Evolutionary conservation across 92 coral and sea anemone species (phyloP).

Genomic region (Siderastrea siderea): DNA sequence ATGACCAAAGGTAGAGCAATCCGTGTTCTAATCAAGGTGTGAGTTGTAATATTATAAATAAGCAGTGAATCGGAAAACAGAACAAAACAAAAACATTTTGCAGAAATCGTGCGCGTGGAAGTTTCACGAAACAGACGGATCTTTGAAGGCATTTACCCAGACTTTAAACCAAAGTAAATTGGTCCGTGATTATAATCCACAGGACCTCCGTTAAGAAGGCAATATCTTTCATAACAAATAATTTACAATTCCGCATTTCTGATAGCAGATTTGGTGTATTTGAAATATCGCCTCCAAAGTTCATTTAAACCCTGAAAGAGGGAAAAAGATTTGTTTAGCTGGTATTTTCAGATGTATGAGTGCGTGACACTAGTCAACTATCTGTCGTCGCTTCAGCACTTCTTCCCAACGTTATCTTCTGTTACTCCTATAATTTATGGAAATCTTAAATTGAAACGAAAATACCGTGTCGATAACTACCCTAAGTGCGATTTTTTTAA

Average conservation of each 20-base stretch:
- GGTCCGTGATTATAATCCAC: neutral
- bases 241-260: neutral
- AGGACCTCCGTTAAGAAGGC: neutral
- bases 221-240: slow-evolving; percentile 4
- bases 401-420: too few relatives aligned
- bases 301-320: neutral
- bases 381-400: slow-evolving; percentile 5
- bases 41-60: neutral
- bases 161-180: slow-evolving; percentile 3
- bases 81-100: neutral
- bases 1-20: neutral
- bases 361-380: slow-evolving; percentile 20
- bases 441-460: neutral
- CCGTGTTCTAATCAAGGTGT: neutral
- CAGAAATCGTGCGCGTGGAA: neutral
- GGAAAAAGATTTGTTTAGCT: neutral
- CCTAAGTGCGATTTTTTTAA: neutral
- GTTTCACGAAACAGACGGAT: neutral
- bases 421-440: neutral
- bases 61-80: neutral
- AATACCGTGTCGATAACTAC: neutral
- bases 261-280: neutral
- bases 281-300: slow-evolving; percentile 6
- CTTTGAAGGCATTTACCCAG: neutral
- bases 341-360: neutral